Evolutionary conservation across 2,113 vertebrate genomes (phyloP), one percentile per base, ranked within the genome.

Genomic region (Alces alces): DNA sequence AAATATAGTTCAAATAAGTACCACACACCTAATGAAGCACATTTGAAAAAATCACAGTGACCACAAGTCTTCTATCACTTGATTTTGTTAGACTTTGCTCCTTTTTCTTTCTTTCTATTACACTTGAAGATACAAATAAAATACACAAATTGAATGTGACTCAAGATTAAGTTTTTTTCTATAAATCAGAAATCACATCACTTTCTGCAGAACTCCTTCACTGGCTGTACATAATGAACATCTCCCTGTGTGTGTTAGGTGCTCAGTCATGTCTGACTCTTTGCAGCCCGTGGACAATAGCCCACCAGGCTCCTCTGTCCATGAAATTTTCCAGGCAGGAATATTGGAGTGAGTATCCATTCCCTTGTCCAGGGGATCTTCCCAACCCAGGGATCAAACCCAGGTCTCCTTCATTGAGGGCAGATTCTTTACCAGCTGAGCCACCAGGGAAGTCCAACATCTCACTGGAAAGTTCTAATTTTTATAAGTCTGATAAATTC

Each of bases 201-300:
- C 43, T 83, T 52, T 55, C 70, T 91, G 4, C 2, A 95, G 30
- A 76, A 2, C 2, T 57, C 33, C 30, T 95, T 87, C 4, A 15
- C 80, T 36, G 78, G n/a, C 6, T 95, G 36, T 96, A 12, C 70
- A 27, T 76, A 50, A 64, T 76, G 93, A 89, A 45, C 11, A 84
- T 70, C 15, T 82, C 15, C 64, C 47, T 39, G 5, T 39, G 17
- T 70, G 17, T 70, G 66, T 70, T 12, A 70, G n/a, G 36, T 70
- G 66, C 19, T 70, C 66, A 39, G 66, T 70, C 10, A 13, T 70
- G 66, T 23, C 66, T 2, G 1, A 39, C 19, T 39, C 66, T 54
- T 54, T 70, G 66, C 0, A 0, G 66, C 19, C n/a, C 0, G 0
- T 70, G 64, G 9, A 23, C 64, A 36, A 2, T 36, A 21, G n/a